Conservation (phyloP, 2,888 invertebrate genomes). For the Mystacides longicornis region DNA sequence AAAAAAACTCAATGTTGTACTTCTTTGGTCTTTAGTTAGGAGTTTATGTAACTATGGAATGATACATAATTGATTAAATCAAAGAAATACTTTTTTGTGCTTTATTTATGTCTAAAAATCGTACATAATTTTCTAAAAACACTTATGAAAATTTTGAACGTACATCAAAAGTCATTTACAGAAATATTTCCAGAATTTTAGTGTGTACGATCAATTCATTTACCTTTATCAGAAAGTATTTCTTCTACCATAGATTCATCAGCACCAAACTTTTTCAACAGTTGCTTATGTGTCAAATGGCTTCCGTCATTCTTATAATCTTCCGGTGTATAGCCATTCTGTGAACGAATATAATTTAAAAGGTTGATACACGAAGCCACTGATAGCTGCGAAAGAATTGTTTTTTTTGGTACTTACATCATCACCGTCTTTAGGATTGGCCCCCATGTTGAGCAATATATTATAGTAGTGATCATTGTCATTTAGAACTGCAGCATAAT, state of each 20-base stretch:
- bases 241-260: constrained; percentile 57
- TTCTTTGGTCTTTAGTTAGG: no score
- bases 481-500: constrained; percentile 77
- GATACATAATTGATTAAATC: no score
- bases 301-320: constrained; percentile 64
- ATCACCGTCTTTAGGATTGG: constrained; percentile 74
- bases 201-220: no score
- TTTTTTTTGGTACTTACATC: constrained; percentile 55
- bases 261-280: constrained; percentile 64
- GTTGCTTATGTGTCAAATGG: constrained; percentile 59
- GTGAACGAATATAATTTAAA: constrained; percentile 21
- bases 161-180: no score
- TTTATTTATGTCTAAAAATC: no score
- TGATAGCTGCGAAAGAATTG: background rate
- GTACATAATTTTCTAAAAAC: no score
- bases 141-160: no score
- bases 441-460: constrained; percentile 76
- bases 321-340: constrained; percentile 75
- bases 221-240: constrained; percentile 76
- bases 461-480: constrained; percentile 87
- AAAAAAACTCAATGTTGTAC: no score
- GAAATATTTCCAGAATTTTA: no score
- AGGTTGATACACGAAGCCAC: background rate
- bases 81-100: no score
- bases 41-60: no score